Base-by-base conservation (phyloP, 2,797 vertebrate genomes). In the Vespertilio murinus region DNA sequence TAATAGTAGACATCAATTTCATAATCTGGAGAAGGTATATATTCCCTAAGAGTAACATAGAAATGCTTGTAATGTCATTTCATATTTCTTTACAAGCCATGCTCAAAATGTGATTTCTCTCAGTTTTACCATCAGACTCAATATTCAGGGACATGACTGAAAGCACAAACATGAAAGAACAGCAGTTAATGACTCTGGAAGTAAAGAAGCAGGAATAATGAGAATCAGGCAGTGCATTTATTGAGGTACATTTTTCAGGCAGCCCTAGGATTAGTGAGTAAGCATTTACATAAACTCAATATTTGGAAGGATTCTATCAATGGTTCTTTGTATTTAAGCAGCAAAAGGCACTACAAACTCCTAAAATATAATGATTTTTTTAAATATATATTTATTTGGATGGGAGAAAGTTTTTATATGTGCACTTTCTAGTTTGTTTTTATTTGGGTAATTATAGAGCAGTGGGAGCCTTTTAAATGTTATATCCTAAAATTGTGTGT, bases 1-100 rank as follows among this genome's bases (percentile, higher is more conserved):
- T 88, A 28, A 4, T 96, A 80, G 90, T 84, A 30, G 38, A 84
- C n/a, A 88, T 67, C 70, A 95, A 54, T 38, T 64, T 95, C 52
- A 90, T 79, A 73, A 87, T 95, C n/a, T 93, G 40, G 42, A 94
- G 38, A 90, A 54, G 12, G 7, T 80, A 4, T 23, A 5, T 78
- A 78, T 75, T 93, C 61, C 38, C 42, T 69, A 86, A 86, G 35
- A 85, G 25, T 80, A 88, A 65, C 47, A 59, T 8, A 47, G 40
- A 94, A 86, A 75, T 95, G 10, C 23, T 95, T 79, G 5, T 69
- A 74, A 23, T 1, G 17, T 56, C 25, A 81, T 82, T 93, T 88
- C 69, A 1, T 73, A 45, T 90, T 75, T 85, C 42, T n/a, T 92
- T 93, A 69, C 1, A 67, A 49, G 12, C 42, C 25, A 25, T 90